phyloP scores from a whole-genome alignment of 2,888 invertebrate genomes.

The Tachina grossa region DNA sequence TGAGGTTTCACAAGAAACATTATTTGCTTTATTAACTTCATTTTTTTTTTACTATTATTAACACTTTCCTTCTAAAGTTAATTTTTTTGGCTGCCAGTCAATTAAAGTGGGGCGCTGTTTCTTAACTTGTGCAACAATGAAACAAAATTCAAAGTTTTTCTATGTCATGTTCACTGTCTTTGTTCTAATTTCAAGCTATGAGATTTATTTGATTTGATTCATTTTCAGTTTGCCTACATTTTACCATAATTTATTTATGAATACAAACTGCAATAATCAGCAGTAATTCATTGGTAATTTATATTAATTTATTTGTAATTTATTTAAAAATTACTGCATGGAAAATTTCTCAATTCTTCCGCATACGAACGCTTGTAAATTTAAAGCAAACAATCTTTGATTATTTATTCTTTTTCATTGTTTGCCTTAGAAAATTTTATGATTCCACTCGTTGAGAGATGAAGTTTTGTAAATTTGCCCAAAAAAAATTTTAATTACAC shows the following conservation, averaged over 20 bases:
- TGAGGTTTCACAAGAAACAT: no score
- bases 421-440: conserved; percentile 9
- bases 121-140: conserved; percentile 13
- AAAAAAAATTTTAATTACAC: neutral
- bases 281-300: conserved; percentile 55
- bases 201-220: conserved; percentile 18
- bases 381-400: conserved; percentile 1
- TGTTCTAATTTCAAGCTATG: conserved; percentile 26
- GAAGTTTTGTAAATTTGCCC: neutral
- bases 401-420: neutral
- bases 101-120: conserved; percentile 9
- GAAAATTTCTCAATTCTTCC: conserved; percentile 54
- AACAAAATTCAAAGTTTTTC: conserved; percentile 1
- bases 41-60: neutral
- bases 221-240: neutral
- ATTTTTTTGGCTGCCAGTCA: conserved; percentile 34
- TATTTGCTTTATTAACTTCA: neutral
- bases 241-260: conserved; percentile 26
- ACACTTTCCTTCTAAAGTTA: neutral
- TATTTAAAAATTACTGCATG: conserved; percentile 40
- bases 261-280: conserved; percentile 50
- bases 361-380: conserved; percentile 24
- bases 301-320: conserved; percentile 60
- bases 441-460: neutral
- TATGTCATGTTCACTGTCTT: conserved; percentile 10